Base-by-base conservation (phyloP, 1,140 invertebrate genomes). In the Tribolium madens region DNA sequence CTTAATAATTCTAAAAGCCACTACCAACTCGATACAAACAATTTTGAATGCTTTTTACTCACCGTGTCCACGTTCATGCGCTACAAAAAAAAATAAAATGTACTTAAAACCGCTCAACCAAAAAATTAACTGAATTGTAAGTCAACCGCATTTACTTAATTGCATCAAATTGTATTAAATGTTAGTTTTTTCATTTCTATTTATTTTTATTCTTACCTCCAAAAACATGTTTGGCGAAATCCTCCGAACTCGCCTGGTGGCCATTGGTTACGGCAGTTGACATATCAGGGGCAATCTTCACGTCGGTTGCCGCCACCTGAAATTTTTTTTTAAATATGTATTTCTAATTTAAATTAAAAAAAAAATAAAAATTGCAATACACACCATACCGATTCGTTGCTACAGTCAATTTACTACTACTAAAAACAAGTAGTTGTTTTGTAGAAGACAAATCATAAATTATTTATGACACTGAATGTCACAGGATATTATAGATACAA, bases 171-270 rank as follows among this genome's bases (percentile, higher is more conserved):
- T 64, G 7, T 64, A 33, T 31, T 17, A 64, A 31, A 17, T 0
- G 21, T 26, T 26, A 26, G 21, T 26, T 26, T 4, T 26, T 57
- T 15, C 18, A 26, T 6, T 69, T 13, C 1, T 18, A 42, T 31
- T 36, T 17, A 9, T 13, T 52, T 69, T 13, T 42, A 2, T 2
- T 33, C 75, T 76, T 48, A 81, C 80, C 80, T 77, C 81, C 81
- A 78, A 82, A 82, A 9, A 82, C 80, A 74, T 82, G 81, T 52
- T 82, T 82, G 14, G 81, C 78, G 53, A 82, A 82, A 71, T 82
- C 80, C 42, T 81, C 80, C 4, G 74, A 69, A 53, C 75, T 78
- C 12, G 74, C 74, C 13, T 75, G 75, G 46, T 81, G 78, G 10
- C 80, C 81, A 73, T 82, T 82, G 36, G 79, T 82, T 3, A 80